These are phyloP conservation scores for Agriopis aurantiaria DNA, from an alignment of 2,888 invertebrate genomes.

Conservation along the genomic window DNA sequence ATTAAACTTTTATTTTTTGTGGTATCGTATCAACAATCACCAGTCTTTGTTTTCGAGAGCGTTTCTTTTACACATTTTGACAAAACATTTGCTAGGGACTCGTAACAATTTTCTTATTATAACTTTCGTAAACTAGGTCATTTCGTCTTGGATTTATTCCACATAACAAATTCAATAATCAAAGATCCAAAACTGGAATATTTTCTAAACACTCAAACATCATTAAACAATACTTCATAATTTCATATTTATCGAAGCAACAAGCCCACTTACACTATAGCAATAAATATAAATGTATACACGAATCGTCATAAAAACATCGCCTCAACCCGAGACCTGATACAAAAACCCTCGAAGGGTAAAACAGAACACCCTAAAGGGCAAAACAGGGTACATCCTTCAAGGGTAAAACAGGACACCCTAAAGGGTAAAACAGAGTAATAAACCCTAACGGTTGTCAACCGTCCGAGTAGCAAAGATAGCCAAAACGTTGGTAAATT, in stretches of 20 bases:
- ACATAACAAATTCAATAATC: constrained; percentile 7
- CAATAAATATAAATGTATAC: constrained; percentile 34
- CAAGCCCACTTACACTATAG: constrained; percentile 39
- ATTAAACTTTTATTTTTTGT: too few relatives aligned
- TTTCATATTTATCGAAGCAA: constrained; percentile 34
- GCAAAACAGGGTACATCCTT: constrained; percentile 9
- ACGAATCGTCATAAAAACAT: constrained; percentile 64
- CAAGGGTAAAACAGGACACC: constrained; percentile 38
- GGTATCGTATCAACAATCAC: too few relatives aligned
- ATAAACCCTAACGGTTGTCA: constrained; percentile 63
- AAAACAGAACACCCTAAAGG: constrained; percentile 32
- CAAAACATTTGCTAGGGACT: not conserved
- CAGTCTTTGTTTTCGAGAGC: too few relatives aligned
- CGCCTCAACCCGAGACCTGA: constrained; percentile 52
- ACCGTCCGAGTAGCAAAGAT: constrained; percentile 60
- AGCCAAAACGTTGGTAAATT: constrained; percentile 56
- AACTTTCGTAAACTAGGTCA: not conserved
- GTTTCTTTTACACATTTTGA: not conserved
- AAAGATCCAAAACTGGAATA: constrained; percentile 10
- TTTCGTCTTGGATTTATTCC: not conserved
- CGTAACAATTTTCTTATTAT: not conserved
- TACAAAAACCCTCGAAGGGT: constrained; percentile 52
- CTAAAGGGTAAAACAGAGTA: constrained; percentile 42
- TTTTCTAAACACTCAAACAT: not conserved
- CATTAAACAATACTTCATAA: not conserved